phyloP scores from a whole-genome alignment of 1,140 invertebrate genomes.

The Cyrtorhinus lividipennis region DNA sequence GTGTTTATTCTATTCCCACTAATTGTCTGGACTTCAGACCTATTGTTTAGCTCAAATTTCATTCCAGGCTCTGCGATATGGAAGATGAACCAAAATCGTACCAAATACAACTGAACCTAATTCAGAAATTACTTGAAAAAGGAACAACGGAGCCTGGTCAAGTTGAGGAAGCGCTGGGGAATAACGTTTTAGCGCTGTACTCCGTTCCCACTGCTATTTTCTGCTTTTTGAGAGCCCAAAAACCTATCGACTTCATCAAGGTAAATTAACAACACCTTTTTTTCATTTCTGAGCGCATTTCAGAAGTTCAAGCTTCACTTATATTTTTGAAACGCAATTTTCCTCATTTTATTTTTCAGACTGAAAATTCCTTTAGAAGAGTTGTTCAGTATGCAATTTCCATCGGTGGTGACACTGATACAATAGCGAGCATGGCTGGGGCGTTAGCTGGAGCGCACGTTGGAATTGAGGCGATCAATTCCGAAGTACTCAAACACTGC shows the following conservation, averaged over 20 bases:
- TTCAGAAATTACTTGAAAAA: constrained; percentile 35
- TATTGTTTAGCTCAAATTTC: not conserved
- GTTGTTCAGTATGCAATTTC: constrained; percentile 54
- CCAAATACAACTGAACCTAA: constrained; percentile 33
- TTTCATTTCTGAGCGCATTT: constrained; percentile 23
- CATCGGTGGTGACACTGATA: constrained; percentile 66
- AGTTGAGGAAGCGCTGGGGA: constrained; percentile 42
- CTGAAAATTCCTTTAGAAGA: constrained; percentile 42
- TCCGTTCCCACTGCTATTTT: constrained; percentile 66
- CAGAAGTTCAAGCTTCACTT: too few species aligned
- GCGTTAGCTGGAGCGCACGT: constrained; percentile 59
- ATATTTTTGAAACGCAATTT: too few species aligned
- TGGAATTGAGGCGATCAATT: constrained; percentile 44
- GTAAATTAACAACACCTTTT: constrained; percentile 27
- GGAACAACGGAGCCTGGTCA: constrained; percentile 32
- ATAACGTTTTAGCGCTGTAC: constrained; percentile 44
- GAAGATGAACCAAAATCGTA: constrained; percentile 30
- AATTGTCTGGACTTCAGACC: not conserved
- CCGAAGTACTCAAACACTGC: constrained; percentile 42
- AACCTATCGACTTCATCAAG: constrained; percentile 39
- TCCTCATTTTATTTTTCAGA: constrained; percentile 29
- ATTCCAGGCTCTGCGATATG: not conserved
- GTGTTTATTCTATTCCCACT: not conserved
- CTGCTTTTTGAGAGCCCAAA: constrained; percentile 47
- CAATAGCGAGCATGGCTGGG: constrained; percentile 64